Evolutionary conservation across 2,113 vertebrate species (phyloP), one percentile per base, ranked within the genome.

Genomic region (Anolis carolinensis): DNA sequence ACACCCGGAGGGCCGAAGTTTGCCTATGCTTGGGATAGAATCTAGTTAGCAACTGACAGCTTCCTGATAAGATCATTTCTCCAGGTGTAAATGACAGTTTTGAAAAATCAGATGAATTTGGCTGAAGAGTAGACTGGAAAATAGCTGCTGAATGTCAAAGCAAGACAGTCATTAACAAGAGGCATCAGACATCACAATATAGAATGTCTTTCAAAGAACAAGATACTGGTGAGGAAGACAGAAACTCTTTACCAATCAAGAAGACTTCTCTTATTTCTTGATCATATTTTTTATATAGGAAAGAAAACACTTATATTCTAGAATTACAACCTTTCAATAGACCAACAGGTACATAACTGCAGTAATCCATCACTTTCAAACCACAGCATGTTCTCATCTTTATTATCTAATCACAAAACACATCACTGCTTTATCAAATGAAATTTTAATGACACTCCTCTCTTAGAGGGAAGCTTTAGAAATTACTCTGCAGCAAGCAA

Each of bases 401-500:
- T 59, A 82, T 77, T 82, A 76, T 2, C 27, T 32, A 62, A 77
- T 72, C 48, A 50, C 4, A 63, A 73, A 50, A 36, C 62, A 52
- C 23, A 78, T 21, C 36, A 50, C 32, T 68, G 68, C 48, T 82
- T 87, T 2, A 59, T 0, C 73, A 39, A 87, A 75, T 90, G 62
- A 72, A 83, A 72, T 63, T 88, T 86, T 88, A 68, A 63, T 84
- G 82, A 59, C 7, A 88, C 10, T 36, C 34, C 62, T 36, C 75
- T 36, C 81, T 70, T 62, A 39, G 71, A 73, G 81, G 67, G 59
- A 79, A 86, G 74, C 65, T 55, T 84, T 81, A 79, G 67, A 88
- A 52, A 44, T 63, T 5, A n/a, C 23, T 82, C 79, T 89, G 82
- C 79, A 90, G 59, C 0, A 2, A 52, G 44, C 87, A 94, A 85